These are phyloP conservation scores for Falcaria lacertinaria DNA, from an alignment of 2,888 invertebrate genomes.

Conservation along the genomic window DNA sequence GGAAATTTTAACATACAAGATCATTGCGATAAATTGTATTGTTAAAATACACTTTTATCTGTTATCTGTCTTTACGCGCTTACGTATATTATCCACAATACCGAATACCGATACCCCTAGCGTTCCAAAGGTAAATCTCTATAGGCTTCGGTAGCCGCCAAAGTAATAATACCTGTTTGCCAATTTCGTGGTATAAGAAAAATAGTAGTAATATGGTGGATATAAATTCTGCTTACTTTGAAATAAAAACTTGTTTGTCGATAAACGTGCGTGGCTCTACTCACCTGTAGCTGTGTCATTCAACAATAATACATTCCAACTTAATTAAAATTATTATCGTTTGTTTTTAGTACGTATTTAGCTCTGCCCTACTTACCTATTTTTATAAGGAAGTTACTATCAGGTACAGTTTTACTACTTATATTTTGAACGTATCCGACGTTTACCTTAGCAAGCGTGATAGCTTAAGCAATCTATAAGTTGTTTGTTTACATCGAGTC, in stretches of 20 bases:
- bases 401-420: too few relatives aligned
- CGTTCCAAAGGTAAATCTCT: too few relatives aligned
- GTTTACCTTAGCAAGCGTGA: not conserved
- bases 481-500: conserved; percentile 7
- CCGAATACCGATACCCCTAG: too few relatives aligned
- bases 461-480: not conserved
- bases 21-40: too few relatives aligned
- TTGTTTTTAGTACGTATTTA: not conserved
- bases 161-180: too few relatives aligned
- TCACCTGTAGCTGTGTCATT: not conserved
- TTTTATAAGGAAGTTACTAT: not conserved
- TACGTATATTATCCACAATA: too few relatives aligned
- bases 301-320: not conserved
- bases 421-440: not conserved
- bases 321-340: not conserved
- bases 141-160: too few relatives aligned
- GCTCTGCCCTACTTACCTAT: not conserved
- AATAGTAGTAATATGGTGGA: not conserved
- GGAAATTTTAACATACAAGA: too few relatives aligned
- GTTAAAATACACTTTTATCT: too few relatives aligned
- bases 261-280: not conserved
- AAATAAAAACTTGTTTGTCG: not conserved
- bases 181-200: too few relatives aligned
- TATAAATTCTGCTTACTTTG: not conserved
- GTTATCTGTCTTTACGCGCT: too few relatives aligned